Base-by-base conservation (phyloP, 2,113 vertebrate species). In the Artemisiospiza belli region DNA sequence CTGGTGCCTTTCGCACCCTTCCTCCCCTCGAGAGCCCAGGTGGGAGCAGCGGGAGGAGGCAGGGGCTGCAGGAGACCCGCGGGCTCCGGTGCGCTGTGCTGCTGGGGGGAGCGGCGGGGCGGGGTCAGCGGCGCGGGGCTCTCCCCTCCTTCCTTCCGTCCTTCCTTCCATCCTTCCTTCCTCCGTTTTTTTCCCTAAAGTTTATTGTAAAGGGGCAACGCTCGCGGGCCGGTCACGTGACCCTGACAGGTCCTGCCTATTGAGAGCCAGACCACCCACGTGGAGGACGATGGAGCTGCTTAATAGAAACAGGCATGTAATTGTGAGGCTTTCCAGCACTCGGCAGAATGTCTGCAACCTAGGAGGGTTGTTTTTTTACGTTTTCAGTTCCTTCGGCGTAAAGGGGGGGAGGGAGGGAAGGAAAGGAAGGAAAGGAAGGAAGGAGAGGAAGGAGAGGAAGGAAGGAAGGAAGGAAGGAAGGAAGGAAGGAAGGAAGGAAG, bases 261-360 rank as follows among this genome's bases (percentile, higher is more conserved):
- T 98, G 97, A 98, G 96, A 97, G 95, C 95, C 97, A 97, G 98
- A 98, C 98, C 98, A 99, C 98, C 98, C 98, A 99, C 98, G 95
- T 97, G 96, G 98, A 97, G 97, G 96, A 98, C 97, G 98, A 98
- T 98, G 98, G 97, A 98, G 97, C 97, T 98, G 97, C 98, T 98
- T 98, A 98, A 98, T 98, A 98, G 98, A 97, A 98, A 98, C 98
- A 98, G 98, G 97, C 98, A 97, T 97, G 98, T 98, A 98, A 98
- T 98, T 98, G 98, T 97, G 98, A 98, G 97, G 95, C 95, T 97
- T 97, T 96, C 97, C 97, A 96, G 98, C 98, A 97, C 98, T 98
- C 98, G 94, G 96, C 98, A 97, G 97, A 98, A 97, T 98, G 98
- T 97, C 97, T 96, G 97, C 97, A 95, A 97, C 97, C 95, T 95